Evolutionary conservation across 2,797 vertebrate genomes (phyloP).

Genomic region (Tenualosa thibaudeaui): DNA sequence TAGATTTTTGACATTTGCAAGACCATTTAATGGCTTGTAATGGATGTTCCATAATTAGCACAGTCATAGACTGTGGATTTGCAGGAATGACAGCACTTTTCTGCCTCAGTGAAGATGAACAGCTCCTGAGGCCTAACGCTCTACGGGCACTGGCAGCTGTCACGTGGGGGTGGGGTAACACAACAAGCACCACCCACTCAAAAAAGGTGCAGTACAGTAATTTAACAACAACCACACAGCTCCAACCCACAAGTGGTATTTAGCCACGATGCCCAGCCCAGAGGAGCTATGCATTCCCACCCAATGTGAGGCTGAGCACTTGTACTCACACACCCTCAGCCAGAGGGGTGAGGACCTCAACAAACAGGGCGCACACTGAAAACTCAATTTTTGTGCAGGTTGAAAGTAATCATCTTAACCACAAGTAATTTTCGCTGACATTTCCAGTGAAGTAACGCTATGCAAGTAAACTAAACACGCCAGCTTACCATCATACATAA

Average conservation of each 20-base stretch:
- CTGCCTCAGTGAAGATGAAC: constrained; percentile 18
- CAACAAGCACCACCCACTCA: neutral
- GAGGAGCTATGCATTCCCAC: constrained; percentile 40
- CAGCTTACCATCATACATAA: too few relatives aligned
- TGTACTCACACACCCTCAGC: neutral
- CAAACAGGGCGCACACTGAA: neutral
- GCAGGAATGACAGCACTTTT: constrained; percentile 4
- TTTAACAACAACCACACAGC: constrained; percentile 29
- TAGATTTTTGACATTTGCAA: neutral
- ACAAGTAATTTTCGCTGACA: too few relatives aligned
- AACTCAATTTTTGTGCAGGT: neutral
- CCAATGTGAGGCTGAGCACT: constrained; percentile 28
- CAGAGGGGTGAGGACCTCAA: neutral
- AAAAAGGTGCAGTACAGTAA: neutral
- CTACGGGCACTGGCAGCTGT: neutral
- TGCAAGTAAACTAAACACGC: neutral
- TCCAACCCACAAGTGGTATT: constrained; percentile 47
- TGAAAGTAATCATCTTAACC: neutral
- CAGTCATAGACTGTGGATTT: neutral
- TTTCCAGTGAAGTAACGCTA: too few relatives aligned
- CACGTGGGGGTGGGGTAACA: constrained; percentile 33
- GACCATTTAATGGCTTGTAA: neutral
- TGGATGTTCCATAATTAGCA: constrained; percentile 24
- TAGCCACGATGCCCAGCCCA: constrained; percentile 35
- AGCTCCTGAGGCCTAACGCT: neutral